Conservation (phyloP, 2,113 vertebrate genomes). For the Nasalis larvatus region DNA sequence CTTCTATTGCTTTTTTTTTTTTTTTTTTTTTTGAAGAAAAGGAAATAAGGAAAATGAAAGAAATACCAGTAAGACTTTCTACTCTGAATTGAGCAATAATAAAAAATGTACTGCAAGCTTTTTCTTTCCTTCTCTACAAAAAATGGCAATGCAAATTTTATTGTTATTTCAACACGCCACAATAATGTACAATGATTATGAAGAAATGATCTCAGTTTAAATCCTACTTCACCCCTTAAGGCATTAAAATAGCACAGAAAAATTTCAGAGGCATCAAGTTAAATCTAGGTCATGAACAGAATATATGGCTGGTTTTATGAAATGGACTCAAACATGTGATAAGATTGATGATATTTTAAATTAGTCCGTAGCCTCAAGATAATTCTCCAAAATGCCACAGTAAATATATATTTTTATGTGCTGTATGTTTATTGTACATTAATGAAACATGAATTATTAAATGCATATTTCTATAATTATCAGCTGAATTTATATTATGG, state of each 20-base stretch:
- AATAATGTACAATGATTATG: slow-evolving; percentile 33
- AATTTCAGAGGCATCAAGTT: not conserved
- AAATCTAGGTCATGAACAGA: slow-evolving; percentile 37
- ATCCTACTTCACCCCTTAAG: not conserved
- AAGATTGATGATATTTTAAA: slow-evolving; percentile 60
- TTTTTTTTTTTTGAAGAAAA: not conserved
- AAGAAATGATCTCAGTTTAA: slow-evolving; percentile 30
- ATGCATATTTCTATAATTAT: not conserved
- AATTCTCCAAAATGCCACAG: slow-evolving; percentile 42
- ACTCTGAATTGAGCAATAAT: not conserved
- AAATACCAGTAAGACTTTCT: not conserved
- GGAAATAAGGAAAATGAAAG: too few relatives aligned
- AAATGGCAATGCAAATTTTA: slow-evolving; percentile 28
- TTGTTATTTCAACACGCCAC: slow-evolving; percentile 40
- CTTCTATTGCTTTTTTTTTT: not conserved
- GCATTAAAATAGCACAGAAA: not conserved
- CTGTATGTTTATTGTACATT: slow-evolving; percentile 44
- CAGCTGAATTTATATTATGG: not conserved
- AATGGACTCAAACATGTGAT: slow-evolving; percentile 7
- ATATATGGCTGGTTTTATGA: slow-evolving; percentile 41
- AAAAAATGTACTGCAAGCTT: not conserved
- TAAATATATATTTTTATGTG: not conserved
- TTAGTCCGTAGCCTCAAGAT: slow-evolving; percentile 51
- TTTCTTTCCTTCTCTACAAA: not conserved
- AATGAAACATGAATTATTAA: slow-evolving; percentile 63